phyloP scores from a whole-genome alignment of 2,888 invertebrate species.

The Limenitis camilla region DNA sequence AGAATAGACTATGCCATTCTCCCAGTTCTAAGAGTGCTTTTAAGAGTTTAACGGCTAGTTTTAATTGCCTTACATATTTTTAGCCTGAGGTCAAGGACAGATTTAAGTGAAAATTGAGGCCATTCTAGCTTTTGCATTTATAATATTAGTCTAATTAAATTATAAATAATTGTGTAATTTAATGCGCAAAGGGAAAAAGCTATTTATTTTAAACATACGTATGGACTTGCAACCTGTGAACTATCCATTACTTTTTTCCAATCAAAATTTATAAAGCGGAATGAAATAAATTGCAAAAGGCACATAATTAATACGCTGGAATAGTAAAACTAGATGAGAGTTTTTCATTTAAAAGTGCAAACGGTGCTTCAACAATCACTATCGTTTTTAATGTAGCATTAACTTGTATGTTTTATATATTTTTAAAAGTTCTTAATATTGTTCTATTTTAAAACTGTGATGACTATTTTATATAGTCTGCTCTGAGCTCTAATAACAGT shows the following conservation, averaged over 20 bases:
- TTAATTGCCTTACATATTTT: slow-evolving; percentile 2
- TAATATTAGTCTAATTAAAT: too few species aligned
- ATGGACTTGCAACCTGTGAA: too few species aligned
- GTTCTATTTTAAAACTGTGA: too few species aligned
- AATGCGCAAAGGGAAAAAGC: too few species aligned
- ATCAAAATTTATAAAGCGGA: slow-evolving; percentile 6
- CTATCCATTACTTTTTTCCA: slow-evolving; percentile 1
- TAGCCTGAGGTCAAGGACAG: slow-evolving; percentile 1
- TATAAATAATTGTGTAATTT: too few species aligned
- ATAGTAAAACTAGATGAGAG: background rate
- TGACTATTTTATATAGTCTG: too few species aligned
- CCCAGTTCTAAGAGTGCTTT: background rate
- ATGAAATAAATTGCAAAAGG: slow-evolving; percentile 7
- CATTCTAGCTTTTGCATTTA: background rate
- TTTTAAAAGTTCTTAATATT: background rate
- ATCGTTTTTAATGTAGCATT: background rate
- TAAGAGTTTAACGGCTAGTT: background rate
- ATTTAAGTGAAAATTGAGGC: background rate
- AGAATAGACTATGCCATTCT: background rate
- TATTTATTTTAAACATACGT: too few species aligned
- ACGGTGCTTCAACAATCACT: background rate
- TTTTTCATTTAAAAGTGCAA: too few species aligned
- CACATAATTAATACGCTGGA: background rate
- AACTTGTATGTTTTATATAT: background rate
- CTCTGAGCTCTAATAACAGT: too few species aligned